phyloP scores from a whole-genome alignment of 2,888 invertebrate species.

The Orchesellides sinensis region DNA sequence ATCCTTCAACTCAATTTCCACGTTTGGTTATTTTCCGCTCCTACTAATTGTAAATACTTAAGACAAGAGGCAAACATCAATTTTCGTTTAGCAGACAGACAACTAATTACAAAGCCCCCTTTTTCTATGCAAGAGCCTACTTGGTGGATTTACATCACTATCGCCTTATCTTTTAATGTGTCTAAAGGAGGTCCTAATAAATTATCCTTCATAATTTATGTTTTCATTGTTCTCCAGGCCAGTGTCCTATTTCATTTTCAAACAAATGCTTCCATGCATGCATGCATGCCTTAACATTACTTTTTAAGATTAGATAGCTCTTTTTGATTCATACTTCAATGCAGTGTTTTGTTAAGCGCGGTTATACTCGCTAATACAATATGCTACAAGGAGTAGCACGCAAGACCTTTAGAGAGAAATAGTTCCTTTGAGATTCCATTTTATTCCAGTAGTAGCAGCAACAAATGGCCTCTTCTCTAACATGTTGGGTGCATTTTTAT shows the following conservation, averaged over 20 bases:
- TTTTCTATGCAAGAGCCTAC: no score
- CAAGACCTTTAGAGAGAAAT: neutral
- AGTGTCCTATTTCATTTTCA: constrained; percentile 66
- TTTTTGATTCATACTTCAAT: constrained; percentile 12
- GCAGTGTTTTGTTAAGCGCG: constrained; percentile 7
- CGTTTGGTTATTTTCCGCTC: constrained; percentile 1
- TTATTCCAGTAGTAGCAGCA: no score
- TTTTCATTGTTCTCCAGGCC: constrained; percentile 68
- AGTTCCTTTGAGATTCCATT: neutral
- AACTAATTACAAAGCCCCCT: constrained; percentile 59
- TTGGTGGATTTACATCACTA: constrained; percentile 53
- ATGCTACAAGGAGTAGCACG: no score
- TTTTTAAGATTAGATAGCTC: constrained; percentile 52
- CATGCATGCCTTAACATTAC: constrained; percentile 53
- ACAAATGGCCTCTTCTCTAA: no score
- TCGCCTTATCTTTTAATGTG: constrained; percentile 67
- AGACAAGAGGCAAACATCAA: constrained; percentile 49
- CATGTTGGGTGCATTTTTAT: no score
- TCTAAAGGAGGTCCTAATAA: constrained; percentile 68
- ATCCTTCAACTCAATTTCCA: constrained; percentile 26
- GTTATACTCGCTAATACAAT: no score
- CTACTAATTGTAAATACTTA: constrained; percentile 25
- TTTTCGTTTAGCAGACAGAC: constrained; percentile 54
- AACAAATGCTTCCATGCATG: constrained; percentile 55
- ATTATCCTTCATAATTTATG: constrained; percentile 68